A percentile compares a stretch with the other conserved stretches of the same genome.
These are phyloP conservation scores for Salvator merianae DNA, from an alignment of 2,113 vertebrate genomes.

Conservation along the genomic window DNA sequence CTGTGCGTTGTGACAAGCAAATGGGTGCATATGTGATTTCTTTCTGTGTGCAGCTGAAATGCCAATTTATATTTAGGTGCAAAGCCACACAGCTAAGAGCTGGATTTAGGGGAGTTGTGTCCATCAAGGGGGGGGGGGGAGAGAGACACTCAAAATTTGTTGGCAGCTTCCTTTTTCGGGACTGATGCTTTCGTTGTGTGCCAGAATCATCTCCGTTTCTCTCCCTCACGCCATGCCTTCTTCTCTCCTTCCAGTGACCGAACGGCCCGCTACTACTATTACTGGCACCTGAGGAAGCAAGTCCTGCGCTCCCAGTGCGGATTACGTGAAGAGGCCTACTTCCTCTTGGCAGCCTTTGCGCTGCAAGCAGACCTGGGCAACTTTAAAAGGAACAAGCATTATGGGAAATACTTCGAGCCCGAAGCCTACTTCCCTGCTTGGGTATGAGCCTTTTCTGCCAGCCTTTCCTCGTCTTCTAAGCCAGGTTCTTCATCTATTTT, in stretches of 20 bases:
- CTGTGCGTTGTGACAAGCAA: too few species aligned
- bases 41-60: too few species aligned
- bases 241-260: conserved; percentile 82
- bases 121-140: too few species aligned
- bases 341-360: conserved; percentile 95
- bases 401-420: conserved; percentile 94
- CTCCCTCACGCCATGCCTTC: conserved; percentile 14
- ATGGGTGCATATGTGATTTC: too few species aligned
- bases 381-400: conserved; percentile 97
- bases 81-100: too few species aligned
- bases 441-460: conserved; percentile 73
- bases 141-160: too few species aligned
- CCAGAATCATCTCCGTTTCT: neutral
- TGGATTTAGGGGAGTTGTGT: too few species aligned
- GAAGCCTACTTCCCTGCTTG: conserved; percentile 96
- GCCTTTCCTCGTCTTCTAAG: neutral
- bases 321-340: conserved; percentile 94
- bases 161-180: too few species aligned
- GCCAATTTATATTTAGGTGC: too few species aligned
- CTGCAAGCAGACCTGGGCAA: conserved; percentile 96
- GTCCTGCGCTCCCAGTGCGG: conserved; percentile 93
- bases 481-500: too few species aligned
- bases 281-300: conserved; percentile 98
- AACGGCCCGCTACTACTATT: conserved; percentile 93
- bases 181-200: too few species aligned